Percentiles rank a stretch among this genome's conserved stretches.
Conservation (phyloP, 2,888 invertebrate species). For the Halocaridina rubra region DNA sequence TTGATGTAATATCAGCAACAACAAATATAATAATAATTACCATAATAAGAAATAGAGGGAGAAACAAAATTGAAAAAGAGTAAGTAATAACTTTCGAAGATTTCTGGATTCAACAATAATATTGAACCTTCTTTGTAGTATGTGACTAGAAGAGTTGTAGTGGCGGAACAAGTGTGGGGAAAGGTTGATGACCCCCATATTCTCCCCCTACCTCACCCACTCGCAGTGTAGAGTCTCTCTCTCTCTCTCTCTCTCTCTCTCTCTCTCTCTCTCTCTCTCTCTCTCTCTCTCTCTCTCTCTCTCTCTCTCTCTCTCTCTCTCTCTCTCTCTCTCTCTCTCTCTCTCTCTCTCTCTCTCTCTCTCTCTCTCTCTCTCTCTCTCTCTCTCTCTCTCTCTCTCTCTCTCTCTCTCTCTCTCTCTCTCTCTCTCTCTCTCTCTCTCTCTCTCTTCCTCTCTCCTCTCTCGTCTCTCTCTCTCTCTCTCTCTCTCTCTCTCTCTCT, state of each 20-base stretch:
- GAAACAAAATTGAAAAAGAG: no score
- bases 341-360: background rate
- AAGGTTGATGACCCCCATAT: background rate
- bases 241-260: background rate
- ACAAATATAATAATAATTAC: no score
- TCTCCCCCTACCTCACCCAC: background rate
- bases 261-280: background rate
- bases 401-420: conserved; percentile 5
- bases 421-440: background rate
- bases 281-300: background rate
- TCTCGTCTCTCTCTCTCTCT: no score
- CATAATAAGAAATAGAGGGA: no score
- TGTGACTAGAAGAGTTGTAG: no score
- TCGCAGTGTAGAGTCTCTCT: background rate
- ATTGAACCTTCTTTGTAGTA: no score
- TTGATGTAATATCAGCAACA: no score
- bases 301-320: background rate
- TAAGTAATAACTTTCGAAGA: no score
- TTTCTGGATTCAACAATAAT: no score
- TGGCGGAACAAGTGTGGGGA: background rate
- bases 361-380: conserved; percentile 1
- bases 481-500: conserved; percentile 3
- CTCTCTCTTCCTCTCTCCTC: background rate
- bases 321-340: background rate
- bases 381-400: conserved; percentile 11